Evolutionary conservation across 53 echinoderm and acorn worm species (phyloP).

Genomic region (Mesocentrotus franciscanus): DNA sequence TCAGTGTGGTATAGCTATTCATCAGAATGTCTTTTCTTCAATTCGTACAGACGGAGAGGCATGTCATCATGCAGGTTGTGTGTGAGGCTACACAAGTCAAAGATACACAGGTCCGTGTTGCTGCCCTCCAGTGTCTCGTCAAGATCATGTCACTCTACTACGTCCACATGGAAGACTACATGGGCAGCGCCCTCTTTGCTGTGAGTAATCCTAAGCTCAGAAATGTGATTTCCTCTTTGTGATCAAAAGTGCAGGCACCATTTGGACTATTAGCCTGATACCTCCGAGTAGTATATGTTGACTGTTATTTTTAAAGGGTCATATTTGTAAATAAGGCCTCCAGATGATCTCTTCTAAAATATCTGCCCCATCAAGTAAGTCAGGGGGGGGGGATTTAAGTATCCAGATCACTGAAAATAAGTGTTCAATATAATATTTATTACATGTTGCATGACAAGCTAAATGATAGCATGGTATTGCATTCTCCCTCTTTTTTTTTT

Average conservation of each 20-base stretch:
- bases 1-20: neutral
- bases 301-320: neutral
- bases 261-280: neutral
- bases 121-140: slow-evolving; percentile 98
- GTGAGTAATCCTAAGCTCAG: slow-evolving; percentile 74
- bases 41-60: slow-evolving; percentile 81
- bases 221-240: neutral
- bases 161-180: slow-evolving; percentile 95
- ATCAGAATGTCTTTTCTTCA: neutral
- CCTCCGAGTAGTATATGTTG: neutral
- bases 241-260: neutral
- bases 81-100: slow-evolving; percentile 95
- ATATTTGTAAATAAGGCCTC: neutral
- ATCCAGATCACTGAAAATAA: neutral
- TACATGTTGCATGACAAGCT: neutral
- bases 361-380: neutral
- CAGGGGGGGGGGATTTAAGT: neutral
- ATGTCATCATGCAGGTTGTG: slow-evolving; percentile 96
- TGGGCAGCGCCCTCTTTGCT: slow-evolving; percentile 95
- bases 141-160: slow-evolving; percentile 99
- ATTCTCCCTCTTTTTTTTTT: neutral
- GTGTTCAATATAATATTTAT: too few relatives aligned
- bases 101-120: slow-evolving; percentile 87
- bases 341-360: neutral
- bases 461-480: neutral